phyloP scores from a whole-genome alignment of 2,888 invertebrate species.

The Cacoxenus indagator region DNA sequence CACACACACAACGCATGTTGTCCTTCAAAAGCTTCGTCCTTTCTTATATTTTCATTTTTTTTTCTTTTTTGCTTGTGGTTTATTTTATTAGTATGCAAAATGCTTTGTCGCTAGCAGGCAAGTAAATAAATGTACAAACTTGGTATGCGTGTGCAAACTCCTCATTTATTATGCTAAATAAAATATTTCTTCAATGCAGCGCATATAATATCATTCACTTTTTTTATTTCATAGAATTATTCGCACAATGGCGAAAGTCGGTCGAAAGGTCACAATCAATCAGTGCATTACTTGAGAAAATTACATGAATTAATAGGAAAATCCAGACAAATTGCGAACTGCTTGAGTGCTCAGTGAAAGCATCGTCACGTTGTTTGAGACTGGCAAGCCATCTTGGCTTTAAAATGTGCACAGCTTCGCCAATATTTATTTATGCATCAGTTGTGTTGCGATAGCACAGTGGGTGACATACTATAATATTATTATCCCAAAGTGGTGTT shows the following conservation, averaged over 20 bases:
- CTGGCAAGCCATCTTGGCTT: not conserved
- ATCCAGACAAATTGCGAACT: not conserved
- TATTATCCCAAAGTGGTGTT: too few relatives aligned
- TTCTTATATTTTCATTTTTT: constrained; percentile 4
- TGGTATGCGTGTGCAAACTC: not conserved
- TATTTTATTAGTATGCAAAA: constrained; percentile 14
- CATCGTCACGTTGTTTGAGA: not conserved
- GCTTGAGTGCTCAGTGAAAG: not conserved
- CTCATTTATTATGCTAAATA: constrained; percentile 5
- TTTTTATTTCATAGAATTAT: not conserved
- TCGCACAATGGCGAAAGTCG: not conserved
- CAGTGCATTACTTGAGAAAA: not conserved
- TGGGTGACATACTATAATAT: too few relatives aligned
- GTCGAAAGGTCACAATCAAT: not conserved
- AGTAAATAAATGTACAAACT: not conserved
- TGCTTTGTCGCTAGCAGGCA: not conserved
- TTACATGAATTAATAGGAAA: not conserved
- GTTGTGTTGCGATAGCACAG: too few relatives aligned
- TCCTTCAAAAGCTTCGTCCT: not conserved
- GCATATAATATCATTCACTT: not conserved
- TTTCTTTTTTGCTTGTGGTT: constrained; percentile 28
- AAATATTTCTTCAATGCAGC: not conserved
- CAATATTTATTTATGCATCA: too few relatives aligned
- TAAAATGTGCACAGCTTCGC: too few relatives aligned
- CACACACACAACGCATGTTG: constrained; percentile 13